Evolutionary conservation across 2,888 invertebrate genomes (phyloP), one percentile per base, ranked within the genome.

Genomic region (Seira musarum): DNA sequence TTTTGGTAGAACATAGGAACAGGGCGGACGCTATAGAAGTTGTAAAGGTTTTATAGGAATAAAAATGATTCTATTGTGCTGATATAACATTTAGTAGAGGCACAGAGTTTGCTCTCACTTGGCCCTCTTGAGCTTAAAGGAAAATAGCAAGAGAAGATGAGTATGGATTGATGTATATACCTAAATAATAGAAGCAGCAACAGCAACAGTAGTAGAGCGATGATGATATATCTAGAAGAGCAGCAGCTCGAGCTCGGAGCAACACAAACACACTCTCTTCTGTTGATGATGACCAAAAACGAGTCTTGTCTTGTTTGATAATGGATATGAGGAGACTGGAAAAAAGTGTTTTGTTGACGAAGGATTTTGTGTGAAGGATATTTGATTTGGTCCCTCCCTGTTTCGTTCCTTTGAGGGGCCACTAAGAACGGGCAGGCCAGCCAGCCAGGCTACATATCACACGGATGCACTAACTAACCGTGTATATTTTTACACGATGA

Each of bases 371-470:
- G 68, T 79, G 82, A 82, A 82, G 82, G 82, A 78, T 82, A 78
- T 82, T 82, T n/a, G n/a, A n/a, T n/a, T n/a, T 82, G 74, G 82
- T 82, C 82, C 82, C 82, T 82, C 82, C 82, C 82, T 81, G 66
- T 53, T 74, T 74, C 78, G 78, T 82, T 67, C 82, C 82, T 78
- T 82, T 78, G 78, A 82, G 82, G 82, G 82, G 78, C 82, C 82
- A 82, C 74, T 70, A 22, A 64, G 21, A 64, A 68, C 75, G 68
- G 74, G 68, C 78, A 72, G 66, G 63, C 78, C 72, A 79, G 78
- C 71, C 72, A 72, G 78, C 72, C 78, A 79, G 78, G 78, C 78
- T 68, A 68, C 72, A 68, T 25, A 70, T 67, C 15, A 49, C 46
- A 63, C 25, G 8, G 63, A 72, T 72, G 13, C 40, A 40, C 13